Evolutionary conservation across 2,113 vertebrate species (phyloP).

Genomic region (Oceanites oceanicus): DNA sequence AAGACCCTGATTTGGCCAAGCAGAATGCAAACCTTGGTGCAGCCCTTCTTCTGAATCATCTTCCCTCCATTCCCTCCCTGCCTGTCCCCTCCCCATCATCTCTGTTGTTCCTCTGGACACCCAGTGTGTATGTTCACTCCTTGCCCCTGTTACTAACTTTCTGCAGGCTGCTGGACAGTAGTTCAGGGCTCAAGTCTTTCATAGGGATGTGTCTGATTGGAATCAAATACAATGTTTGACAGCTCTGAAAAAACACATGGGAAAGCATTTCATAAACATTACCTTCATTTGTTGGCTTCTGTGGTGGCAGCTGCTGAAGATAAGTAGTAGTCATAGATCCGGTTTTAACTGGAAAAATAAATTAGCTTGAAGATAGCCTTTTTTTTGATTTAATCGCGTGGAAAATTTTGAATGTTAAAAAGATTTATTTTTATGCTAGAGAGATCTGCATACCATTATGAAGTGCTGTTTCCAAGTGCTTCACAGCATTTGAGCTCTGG

Average conservation of each 20-base stretch:
- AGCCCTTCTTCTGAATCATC: background rate
- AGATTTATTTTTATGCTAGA: background rate
- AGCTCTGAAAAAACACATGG: background rate
- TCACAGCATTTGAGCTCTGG: background rate
- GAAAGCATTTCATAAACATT: background rate
- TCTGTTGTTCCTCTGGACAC: background rate
- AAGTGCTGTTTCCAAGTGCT: background rate
- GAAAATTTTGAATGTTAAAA: background rate
- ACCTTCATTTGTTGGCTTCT: background rate
- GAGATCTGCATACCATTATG: background rate
- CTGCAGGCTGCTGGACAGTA: background rate
- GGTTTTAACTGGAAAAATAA: background rate
- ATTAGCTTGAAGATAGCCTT: background rate
- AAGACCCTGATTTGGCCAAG: background rate
- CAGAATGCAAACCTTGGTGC: background rate
- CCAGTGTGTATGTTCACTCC: background rate
- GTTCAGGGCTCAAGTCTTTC: background rate
- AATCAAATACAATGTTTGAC: background rate
- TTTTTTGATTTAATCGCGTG: background rate
- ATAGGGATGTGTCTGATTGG: background rate
- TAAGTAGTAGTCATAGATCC: background rate
- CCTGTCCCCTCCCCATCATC: background rate
- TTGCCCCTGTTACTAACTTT: background rate
- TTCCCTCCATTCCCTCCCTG: background rate
- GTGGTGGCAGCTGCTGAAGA: background rate